Evolutionary conservation across 2,113 vertebrate species (phyloP), one percentile per base, ranked within the genome.

Genomic region (Apaloderma vittatum): DNA sequence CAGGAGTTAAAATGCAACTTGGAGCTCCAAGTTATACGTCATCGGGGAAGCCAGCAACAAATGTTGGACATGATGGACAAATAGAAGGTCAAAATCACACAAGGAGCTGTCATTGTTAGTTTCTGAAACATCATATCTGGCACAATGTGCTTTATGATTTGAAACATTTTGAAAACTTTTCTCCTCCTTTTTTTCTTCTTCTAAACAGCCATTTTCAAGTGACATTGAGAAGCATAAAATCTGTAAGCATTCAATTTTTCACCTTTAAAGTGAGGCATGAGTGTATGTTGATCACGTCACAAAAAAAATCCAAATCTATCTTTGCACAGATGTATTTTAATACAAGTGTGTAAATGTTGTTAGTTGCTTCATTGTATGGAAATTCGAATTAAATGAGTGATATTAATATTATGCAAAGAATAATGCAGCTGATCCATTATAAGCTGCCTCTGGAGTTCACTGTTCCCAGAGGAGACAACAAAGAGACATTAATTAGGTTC

Each of bases 371-470:
- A n/a, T 6, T 67, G 4, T 21, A 36, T 34, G 37, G 8, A 74
- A 87, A 89, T 48, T 15, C 43, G 66, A 32, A 58, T 4, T 46
- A 43, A 76, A 67, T 48, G 9, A 36, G 4, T 62, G 6, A 40
- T 27, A 67, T 37, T 43, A 71, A 45, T 37, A 37, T 1, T 13
- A 43, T 9, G 7, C 29, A 77, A 81, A 84, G 32, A 87, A 85
- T 46, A 58, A 70, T 46, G 86, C 29, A 32, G 5, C 16, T 43
- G 9, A 67, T 32, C 8, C 4, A 1, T 51, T 75, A 20, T 7
- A 3, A 6, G 7, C 20, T 70, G 5, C 2, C 15, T 7, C 26
- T 51, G 12, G 0, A 45, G 21, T 52, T 78, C 4, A 22, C 15
- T 72, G 19, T 30, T 17, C 29, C 12, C 66, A 59, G 15, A 32